phyloP scores from a whole-genome alignment of 2,113 vertebrate genomes.

The Alaudala cheleensis region DNA sequence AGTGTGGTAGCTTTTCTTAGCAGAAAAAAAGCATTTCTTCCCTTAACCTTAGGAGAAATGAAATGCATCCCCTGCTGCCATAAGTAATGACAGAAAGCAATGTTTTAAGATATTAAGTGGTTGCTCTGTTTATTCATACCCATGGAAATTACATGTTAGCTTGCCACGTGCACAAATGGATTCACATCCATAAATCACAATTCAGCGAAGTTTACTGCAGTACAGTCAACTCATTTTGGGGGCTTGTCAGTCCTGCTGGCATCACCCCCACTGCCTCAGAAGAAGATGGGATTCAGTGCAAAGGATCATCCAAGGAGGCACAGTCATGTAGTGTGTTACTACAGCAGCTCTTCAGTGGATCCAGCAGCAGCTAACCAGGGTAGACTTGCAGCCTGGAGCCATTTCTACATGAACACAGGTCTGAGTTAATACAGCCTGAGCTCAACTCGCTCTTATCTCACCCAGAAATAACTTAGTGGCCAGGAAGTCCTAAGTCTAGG shows the following conservation, averaged over 20 bases:
- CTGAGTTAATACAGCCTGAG: neutral
- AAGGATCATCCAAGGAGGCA: neutral
- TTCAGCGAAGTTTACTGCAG: neutral
- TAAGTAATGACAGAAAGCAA: neutral
- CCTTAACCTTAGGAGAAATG: neutral
- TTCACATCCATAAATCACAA: neutral
- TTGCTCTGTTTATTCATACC: neutral
- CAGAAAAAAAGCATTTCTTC: neutral
- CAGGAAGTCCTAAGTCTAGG: neutral
- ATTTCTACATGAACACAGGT: neutral
- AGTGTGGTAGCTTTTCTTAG: neutral
- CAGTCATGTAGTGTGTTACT: rapidly evolving
- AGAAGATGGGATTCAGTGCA: neutral
- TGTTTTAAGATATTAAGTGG: neutral
- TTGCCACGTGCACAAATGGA: neutral
- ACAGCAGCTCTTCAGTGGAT: neutral
- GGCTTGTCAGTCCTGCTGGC: neutral
- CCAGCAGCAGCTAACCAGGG: neutral
- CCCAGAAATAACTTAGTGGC: neutral
- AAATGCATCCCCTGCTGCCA: neutral
- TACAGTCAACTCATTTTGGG: neutral
- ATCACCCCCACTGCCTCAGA: neutral
- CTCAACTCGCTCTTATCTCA: neutral
- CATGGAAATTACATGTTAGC: neutral
- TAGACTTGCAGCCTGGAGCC: neutral